Evolutionary conservation across 2,888 invertebrate species (phyloP), one percentile per base, ranked within the genome.

Genomic region (Pristionchus mayeri): DNA sequence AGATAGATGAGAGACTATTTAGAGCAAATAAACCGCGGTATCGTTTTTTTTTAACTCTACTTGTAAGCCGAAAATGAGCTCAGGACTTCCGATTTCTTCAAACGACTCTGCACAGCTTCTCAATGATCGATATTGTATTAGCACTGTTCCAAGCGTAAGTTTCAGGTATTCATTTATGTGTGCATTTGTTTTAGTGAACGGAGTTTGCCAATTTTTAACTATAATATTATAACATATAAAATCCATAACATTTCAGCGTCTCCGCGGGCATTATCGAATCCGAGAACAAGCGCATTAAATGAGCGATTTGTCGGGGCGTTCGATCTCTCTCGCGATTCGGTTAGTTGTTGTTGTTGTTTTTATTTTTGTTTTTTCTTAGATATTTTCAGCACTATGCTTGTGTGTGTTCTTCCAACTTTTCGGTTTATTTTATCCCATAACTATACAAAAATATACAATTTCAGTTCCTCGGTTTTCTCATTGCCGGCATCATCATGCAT

Each of bases 31-130:
- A 71, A 40, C 1, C 4, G 21, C 2, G n/a, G 18, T n/a, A 71
- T 24, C n/a, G 6, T 6, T 44, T 13, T 44, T 13, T 44, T 9
- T 44, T 13, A 44, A n/a, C 37, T 34, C 13, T 11, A 63, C 18
- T 63, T 34, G 16, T 40, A 40, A n/a, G 71, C 40, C 24, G 40
- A 71, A 71, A 40, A 71, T 24, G 71, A 71, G 71, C 40, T 71
- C 24, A 71, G 24, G 13, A 18, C 40, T 30, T 71, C 71, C 40
- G 40, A 71, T 0, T 71, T 71, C 24, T 24, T 71, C 71, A 44
- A 44, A 24, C 21, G 24, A 71, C 71, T 71, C 16, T 44, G 71
- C 37, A 24, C 11, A 71, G 40, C 24, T 71, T 37, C 11, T n/a
- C 71, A 7, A 71, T 71, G 71, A 71, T 71, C 18, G 71, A 71